phyloP scores from a whole-genome alignment of 2,113 vertebrate species.

The Haplochromis vanheusdeni region DNA sequence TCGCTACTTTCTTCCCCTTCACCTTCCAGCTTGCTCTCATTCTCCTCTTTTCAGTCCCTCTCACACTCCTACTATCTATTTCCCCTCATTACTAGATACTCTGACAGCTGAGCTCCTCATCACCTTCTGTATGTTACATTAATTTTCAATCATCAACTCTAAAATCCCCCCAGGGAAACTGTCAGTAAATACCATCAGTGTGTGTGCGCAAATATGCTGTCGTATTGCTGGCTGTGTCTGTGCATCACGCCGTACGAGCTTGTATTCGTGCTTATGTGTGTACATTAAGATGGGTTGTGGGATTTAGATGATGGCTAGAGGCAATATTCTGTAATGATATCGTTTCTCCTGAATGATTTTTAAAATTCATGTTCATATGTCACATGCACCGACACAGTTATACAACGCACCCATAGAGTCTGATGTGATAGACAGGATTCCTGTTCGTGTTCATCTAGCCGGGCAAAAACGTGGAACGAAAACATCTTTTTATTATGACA shows the following conservation, averaged over 20 bases:
- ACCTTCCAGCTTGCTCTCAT: not conserved
- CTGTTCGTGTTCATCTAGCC: not conserved
- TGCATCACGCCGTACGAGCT: not conserved
- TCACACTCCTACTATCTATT: not conserved
- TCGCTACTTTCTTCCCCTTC: not conserved
- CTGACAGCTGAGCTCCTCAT: slow-evolving; percentile 11
- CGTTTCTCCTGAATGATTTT: not conserved
- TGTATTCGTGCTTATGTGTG: not conserved
- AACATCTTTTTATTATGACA: not conserved
- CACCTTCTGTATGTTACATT: slow-evolving; percentile 3
- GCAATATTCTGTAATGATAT: not conserved
- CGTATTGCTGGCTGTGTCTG: not conserved
- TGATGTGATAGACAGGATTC: not conserved
- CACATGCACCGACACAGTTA: not conserved
- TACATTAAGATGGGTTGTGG: not conserved
- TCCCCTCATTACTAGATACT: not conserved
- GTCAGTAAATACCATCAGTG: not conserved
- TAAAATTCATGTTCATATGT: not conserved
- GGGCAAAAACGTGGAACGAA: not conserved
- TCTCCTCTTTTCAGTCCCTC: not conserved
- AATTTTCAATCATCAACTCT: slow-evolving; percentile 8
- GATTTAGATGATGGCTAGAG: not conserved
- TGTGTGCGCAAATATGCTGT: not conserved
- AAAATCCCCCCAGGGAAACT: not conserved
- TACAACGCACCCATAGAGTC: not conserved